phyloP scores from a whole-genome alignment of 2,797 vertebrate species.

The Steatocranus sp. region DNA sequence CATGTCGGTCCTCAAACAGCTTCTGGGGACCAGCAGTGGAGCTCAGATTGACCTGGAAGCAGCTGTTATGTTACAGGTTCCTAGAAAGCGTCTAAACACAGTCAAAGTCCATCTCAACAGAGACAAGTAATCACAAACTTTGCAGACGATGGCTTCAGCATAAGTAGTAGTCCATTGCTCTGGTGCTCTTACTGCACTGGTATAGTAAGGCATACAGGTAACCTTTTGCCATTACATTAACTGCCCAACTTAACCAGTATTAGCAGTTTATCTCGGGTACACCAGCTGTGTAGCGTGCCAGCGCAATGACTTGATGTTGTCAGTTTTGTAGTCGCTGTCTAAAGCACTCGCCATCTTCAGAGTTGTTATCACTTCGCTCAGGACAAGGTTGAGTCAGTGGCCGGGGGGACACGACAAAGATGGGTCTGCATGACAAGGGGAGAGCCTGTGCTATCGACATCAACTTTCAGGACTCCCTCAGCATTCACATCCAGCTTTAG shows the following conservation, averaged over 20 bases:
- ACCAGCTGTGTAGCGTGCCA: slow-evolving; percentile 37
- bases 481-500: neutral
- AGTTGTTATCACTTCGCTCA: slow-evolving; percentile 1
- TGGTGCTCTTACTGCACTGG: neutral
- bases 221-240: slow-evolving; percentile 25
- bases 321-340: slow-evolving; percentile 16
- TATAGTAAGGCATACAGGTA: neutral
- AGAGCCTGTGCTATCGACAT: neutral
- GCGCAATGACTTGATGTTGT: slow-evolving; percentile 20
- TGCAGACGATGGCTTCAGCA: slow-evolving; percentile 10
- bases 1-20: slow-evolving; percentile 55
- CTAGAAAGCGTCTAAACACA: slow-evolving; percentile 14
- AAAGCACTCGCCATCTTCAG: slow-evolving; percentile 49
- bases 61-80: slow-evolving; percentile 1
- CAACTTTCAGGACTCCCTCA: slow-evolving; percentile 44
- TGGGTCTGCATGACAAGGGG: neutral
- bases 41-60: slow-evolving; percentile 24
- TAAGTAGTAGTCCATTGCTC: neutral
- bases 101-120: slow-evolving; percentile 27
- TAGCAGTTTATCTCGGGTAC: slow-evolving; percentile 64
- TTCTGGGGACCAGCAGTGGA: slow-evolving; percentile 13
- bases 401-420: neutral
- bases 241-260: neutral
- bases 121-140: neutral
- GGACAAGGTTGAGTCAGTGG: neutral